Base-by-base conservation (phyloP, 2,797 vertebrate genomes). In the Cheirogaleus major region DNA sequence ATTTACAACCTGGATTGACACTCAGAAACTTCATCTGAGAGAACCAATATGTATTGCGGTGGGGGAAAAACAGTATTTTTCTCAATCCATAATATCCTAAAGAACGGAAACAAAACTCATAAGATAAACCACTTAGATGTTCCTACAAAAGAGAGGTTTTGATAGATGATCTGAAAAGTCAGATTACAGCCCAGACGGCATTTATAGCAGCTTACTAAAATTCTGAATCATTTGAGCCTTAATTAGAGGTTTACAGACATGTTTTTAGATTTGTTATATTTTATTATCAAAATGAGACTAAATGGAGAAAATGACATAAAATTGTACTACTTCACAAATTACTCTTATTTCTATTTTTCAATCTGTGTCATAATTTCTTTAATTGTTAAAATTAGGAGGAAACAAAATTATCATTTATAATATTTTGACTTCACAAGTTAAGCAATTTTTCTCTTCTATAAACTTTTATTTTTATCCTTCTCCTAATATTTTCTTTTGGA, bases 381-480 rank as follows among this genome's bases (percentile, higher is more conserved):
- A 50, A 79, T 55, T 90, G 38, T 75, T 92, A 95, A 96, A 91
- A 93, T 35, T 41, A 79, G 41, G 35, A n/a, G 17, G 2, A 59
- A 27, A 67, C 55, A 22, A 69, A 89, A 55, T 65, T 88, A 79
- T 69, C 32, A 3, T 83, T 84, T 76, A 93, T 65, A 91, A 57
- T 70, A 83, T 80, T 89, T 93, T 96, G 50, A 91, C 13, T 91
- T 97, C 38, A 75, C 30, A 79, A 78, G 3, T 78, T 95, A 20
- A 85, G 20, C 32, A 61, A 10, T 88, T 89, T 75, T 93, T 91
- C 2, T 32, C 89, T 91, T 57, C 70, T 67, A 22, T 48, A 75
- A 70, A 88, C 3, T 67, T 85, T 38, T 7, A 91, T 25, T 67
- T 80, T 61, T 90, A 63, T 81, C n/a, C 45, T 82, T 91, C 35